phyloP scores from a whole-genome alignment of 2,888 invertebrate species.

The Philereme transversata region DNA sequence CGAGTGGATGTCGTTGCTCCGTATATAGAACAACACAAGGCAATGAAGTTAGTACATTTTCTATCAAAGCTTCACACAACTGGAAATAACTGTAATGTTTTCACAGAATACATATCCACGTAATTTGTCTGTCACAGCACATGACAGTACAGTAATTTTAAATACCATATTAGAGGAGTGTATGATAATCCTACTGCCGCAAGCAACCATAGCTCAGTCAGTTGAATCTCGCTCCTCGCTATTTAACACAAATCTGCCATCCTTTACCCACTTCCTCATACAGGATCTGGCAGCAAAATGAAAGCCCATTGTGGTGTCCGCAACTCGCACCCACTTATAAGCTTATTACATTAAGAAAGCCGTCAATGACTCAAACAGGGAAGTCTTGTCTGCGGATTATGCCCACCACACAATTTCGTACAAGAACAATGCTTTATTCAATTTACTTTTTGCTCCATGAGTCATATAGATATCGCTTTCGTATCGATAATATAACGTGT shows the following conservation, averaged over 20 bases:
- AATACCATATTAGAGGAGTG: too few relatives aligned
- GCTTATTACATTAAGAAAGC: slow-evolving; percentile 58
- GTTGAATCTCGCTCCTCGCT: background rate
- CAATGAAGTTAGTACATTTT: too few relatives aligned
- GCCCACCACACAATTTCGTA: slow-evolving; percentile 14
- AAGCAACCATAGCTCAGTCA: background rate
- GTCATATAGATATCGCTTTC: slow-evolving; percentile 53
- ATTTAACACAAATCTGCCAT: slow-evolving; percentile 27
- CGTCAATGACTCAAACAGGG: slow-evolving; percentile 56
- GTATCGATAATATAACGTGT: slow-evolving; percentile 56
- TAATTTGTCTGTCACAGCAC: too few relatives aligned
- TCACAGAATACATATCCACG: too few relatives aligned
- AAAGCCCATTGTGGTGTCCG: slow-evolving; percentile 49
- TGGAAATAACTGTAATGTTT: too few relatives aligned
- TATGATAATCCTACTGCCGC: background rate
- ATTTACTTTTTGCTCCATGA: slow-evolving; percentile 28
- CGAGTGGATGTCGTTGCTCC: too few relatives aligned
- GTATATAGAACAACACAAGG: too few relatives aligned
- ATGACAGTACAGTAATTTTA: too few relatives aligned
- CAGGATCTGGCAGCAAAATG: slow-evolving; percentile 29
- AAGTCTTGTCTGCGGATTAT: slow-evolving; percentile 40
- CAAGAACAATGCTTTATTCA: slow-evolving; percentile 38
- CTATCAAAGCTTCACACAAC: too few relatives aligned
- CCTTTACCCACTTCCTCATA: slow-evolving; percentile 20
- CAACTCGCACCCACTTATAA: slow-evolving; percentile 42